phyloP scores from a whole-genome alignment of 2,888 invertebrate genomes.

The Stenchaetothrips biformis region DNA sequence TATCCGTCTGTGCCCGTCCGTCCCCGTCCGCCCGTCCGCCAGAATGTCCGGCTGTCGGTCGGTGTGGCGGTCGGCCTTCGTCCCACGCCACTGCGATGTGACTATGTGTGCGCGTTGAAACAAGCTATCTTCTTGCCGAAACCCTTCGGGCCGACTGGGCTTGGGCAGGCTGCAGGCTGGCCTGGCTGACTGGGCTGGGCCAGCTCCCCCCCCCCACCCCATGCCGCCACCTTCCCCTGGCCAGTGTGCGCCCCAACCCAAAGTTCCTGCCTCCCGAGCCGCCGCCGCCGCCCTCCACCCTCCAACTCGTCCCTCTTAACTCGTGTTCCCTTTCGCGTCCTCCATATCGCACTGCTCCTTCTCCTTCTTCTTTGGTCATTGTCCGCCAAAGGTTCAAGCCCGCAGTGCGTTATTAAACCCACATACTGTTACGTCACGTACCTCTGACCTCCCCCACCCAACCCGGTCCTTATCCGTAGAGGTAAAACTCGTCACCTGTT shows the following conservation, averaged over 20 bases:
- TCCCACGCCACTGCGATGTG: neutral
- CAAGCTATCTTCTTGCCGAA: slow-evolving; percentile 1
- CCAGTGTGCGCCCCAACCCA: neutral
- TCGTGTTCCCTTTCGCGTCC: neutral
- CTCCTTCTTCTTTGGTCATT: neutral
- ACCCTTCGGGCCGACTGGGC: too few relatives aligned
- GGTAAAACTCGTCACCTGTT: neutral
- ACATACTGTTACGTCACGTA: neutral
- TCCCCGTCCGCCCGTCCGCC: neutral
- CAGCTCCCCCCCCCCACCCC: neutral
- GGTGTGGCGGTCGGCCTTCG: neutral
- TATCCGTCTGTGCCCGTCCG: neutral
- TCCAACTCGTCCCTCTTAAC: neutral
- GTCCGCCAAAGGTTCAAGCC: neutral
- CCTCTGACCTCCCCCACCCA: neutral
- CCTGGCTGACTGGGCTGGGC: neutral
- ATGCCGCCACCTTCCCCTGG: neutral
- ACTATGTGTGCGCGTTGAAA: neutral
- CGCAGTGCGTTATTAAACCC: neutral
- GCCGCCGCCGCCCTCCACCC: neutral
- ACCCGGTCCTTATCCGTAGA: neutral
- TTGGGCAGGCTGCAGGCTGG: too few relatives aligned
- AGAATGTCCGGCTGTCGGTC: neutral
- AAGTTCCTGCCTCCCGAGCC: neutral
- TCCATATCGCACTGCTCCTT: neutral